Evolutionary conservation across 2,113 vertebrate genomes (phyloP), one percentile per base, ranked within the genome.

Genomic region (Pungitius pungitius): DNA sequence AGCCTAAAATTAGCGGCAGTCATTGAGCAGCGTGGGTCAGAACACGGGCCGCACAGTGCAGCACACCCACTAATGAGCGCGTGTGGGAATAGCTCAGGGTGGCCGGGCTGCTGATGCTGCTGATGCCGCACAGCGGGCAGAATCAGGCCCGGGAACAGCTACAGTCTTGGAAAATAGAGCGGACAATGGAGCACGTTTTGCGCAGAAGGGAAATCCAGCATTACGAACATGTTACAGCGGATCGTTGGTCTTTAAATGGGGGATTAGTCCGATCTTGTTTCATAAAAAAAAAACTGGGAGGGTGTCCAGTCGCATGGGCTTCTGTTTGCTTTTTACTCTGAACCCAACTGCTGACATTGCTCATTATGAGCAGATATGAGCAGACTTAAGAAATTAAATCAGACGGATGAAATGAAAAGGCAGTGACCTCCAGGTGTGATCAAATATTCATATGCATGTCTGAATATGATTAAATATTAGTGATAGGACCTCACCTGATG

Each of bases 61-160:
- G 68, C 72, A 75, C 88, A 91, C 88, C 91, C 92, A 90, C 84
- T 91, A 91, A 92, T 92, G 90, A 92, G 81, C 0, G 78, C 17
- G 73, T 45, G 79, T 90, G 77, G 79, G 90, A 93, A 92, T 91
- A 91, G 88, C 86, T 81, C 75, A n/a, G 65, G 43, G 83, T 88
- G 89, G 89, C 83, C 88, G 78, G 75, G 80, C 73, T 64, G 40
- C 66, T 64, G 40, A 63, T 58, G 83, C 68, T 67, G 60, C 45
- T 82, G 77, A 80, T 49, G 69, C 79, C 52, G 18, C 54, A 26
- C 64, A 68, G 87, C 20, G 60, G 39, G 70, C 47, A 79, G 72
- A 83, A 86, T 78, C 73, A 88, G 85, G 75, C 55, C 72, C 73
- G 62, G 62, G 84, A 88, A 88, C 70, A 35, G 71, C 60, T 91